These are phyloP conservation scores for Stictonetta naevosa DNA, from an alignment of 2,113 vertebrate genomes.

Conservation along the genomic window DNA sequence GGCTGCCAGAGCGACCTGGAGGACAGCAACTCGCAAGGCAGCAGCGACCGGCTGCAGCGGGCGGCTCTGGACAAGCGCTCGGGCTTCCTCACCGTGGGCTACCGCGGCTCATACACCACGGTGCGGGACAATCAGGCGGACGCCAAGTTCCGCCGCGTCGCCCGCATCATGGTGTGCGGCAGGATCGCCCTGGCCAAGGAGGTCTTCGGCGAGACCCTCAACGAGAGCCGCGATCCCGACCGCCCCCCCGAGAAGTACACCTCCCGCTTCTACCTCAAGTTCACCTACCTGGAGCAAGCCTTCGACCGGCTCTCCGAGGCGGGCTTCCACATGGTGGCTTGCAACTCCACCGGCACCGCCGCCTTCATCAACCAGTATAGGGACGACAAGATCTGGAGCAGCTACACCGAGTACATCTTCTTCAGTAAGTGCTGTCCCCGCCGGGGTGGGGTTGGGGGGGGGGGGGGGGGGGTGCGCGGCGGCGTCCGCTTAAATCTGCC, in stretches of 20 bases:
- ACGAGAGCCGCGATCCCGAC: constrained; percentile 89
- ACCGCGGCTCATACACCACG: constrained; percentile 86
- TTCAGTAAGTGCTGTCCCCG: constrained; percentile 82
- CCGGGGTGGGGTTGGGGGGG: no score
- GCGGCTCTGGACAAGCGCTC: constrained; percentile 80
- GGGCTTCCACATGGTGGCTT: constrained; percentile 96
- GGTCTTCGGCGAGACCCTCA: constrained; percentile 88
- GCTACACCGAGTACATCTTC: constrained; percentile 92
- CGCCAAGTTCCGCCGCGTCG: constrained; percentile 88
- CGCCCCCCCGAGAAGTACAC: constrained; percentile 90
- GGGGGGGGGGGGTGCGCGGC: neutral
- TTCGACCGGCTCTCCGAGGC: constrained; percentile 87
- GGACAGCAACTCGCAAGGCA: constrained; percentile 84
- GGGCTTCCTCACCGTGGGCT: constrained; percentile 88
- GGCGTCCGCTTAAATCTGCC: neutral
- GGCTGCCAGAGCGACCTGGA: constrained; percentile 89
- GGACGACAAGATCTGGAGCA: constrained; percentile 91
- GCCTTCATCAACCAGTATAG: constrained; percentile 87
- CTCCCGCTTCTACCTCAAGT: constrained; percentile 92
- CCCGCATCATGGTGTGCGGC: constrained; percentile 89
- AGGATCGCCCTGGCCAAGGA: constrained; percentile 89
- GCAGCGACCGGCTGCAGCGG: constrained; percentile 79
- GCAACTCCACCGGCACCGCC: constrained; percentile 91
- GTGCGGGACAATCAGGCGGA: constrained; percentile 87
- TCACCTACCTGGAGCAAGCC: constrained; percentile 89